Conservation (phyloP, 2,797 vertebrate species). For the Eupleurogrammus muticus region DNA sequence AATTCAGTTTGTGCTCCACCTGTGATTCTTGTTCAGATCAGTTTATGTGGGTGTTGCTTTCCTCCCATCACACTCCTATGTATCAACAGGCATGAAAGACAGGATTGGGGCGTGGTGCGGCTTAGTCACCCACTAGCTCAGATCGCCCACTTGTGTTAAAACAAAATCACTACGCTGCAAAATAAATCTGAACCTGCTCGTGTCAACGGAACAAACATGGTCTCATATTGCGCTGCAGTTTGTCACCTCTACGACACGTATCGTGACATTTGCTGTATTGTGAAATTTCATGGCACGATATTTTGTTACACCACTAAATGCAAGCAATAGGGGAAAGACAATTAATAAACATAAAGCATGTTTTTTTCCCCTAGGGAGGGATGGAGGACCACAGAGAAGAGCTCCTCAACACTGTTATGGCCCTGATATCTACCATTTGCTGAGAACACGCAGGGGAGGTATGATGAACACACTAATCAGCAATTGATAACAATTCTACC, state of each 20-base stretch:
- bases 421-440: conserved; percentile 93
- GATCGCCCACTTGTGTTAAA: too few relatives aligned
- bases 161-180: too few relatives aligned
- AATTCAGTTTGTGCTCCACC: too few relatives aligned
- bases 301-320: background rate
- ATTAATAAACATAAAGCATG: background rate
- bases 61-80: background rate
- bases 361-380: conserved; percentile 51
- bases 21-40: background rate
- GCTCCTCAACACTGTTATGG: conserved; percentile 77
- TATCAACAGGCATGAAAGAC: too few relatives aligned
- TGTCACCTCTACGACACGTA: too few relatives aligned
- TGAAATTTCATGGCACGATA: too few relatives aligned
- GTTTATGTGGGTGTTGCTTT: background rate
- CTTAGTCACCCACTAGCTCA: too few relatives aligned
- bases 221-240: too few relatives aligned
- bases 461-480: conserved; percentile 16
- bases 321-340: background rate
- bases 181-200: too few relatives aligned
- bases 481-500: background rate
- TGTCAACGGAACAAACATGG: too few relatives aligned
- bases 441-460: conserved; percentile 86
- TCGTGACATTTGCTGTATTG: too few relatives aligned
- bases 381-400: conserved; percentile 79
- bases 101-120: too few relatives aligned